Evolutionary conservation across 1,140 invertebrate genomes (phyloP), one percentile per base, ranked within the genome.

Genomic region (Papilio aristodemus): DNA sequence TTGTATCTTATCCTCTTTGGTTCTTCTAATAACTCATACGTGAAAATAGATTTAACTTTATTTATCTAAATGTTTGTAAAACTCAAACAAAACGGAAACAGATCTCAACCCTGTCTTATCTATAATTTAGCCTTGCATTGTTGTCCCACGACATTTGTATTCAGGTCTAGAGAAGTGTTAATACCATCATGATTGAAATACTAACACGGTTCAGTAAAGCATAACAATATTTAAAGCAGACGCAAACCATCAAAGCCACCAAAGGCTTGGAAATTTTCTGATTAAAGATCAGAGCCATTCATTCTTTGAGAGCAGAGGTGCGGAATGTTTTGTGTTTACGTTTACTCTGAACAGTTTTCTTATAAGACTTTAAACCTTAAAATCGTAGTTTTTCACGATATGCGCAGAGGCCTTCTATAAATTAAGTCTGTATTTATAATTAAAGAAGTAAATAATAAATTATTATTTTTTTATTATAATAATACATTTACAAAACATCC

Each of bases 241-340:
- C 66, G 64, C 71, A 43, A 66, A 46, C 62, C 36, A 39, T 66
- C 14, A 43, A 66, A 66, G 41, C 27, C 41, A 17, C 14, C 17
- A 36, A 37, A 37, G 58, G 27, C 27, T 59, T 74, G 70, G 64
- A 63, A 72, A 70, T 72, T 72, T 69, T 66, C 72, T 72, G 70
- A 72, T 69, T 67, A 70, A 67, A 37, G 14, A 37, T 60, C 36
- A 60, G n/a, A 36, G 32, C 32, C 32, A 38, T 60, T 60, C 32
- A 60, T 60, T 60, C 58, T 60, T 19, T 60, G 27, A 38, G 14
- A 38, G 36, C 58, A 60, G 27, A 14, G 32, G 13, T 50, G 10
- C 8, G 46, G 46, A 50, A 50, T 17, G 0, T 22, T 50, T 22
- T 50, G 7, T 50, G 46, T 22, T 50, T 22, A 46, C 17, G 14